Conservation (phyloP, 2,113 vertebrate species). For the Tragelaphus buxtoni region DNA sequence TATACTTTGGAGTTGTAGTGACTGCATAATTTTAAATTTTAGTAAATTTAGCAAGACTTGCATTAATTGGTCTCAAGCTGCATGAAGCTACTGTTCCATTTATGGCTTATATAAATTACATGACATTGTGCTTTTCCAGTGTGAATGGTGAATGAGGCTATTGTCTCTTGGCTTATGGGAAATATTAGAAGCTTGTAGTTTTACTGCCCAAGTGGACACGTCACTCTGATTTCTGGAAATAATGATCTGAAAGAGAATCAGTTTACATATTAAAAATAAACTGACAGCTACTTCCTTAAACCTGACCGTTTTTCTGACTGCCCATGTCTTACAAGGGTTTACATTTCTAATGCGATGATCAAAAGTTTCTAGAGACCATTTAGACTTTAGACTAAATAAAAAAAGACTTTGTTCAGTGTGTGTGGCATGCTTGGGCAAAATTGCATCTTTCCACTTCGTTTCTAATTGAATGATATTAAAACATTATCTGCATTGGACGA, state of each 20-base stretch:
- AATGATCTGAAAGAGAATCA: conserved; percentile 60
- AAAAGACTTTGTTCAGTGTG: conserved; percentile 17
- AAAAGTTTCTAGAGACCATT: background rate
- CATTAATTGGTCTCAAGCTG: conserved; percentile 58
- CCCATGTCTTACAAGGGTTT: conserved; percentile 28
- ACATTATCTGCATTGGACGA: background rate
- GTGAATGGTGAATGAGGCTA: conserved; percentile 83
- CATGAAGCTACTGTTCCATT: conserved; percentile 77
- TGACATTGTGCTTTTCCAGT: conserved; percentile 77
- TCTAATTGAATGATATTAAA: conserved; percentile 1
- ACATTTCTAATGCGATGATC: background rate
- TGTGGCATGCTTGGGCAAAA: conserved; percentile 20
- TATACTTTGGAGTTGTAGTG: background rate
- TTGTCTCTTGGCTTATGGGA: conserved; percentile 79
- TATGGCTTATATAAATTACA: conserved; percentile 83
- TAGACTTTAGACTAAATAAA: conserved; percentile 44
- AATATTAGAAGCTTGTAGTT: conserved; percentile 71
- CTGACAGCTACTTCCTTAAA: background rate
- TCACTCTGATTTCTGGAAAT: conserved; percentile 66
- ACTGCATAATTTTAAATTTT: conserved; percentile 56
- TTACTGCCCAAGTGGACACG: conserved; percentile 61
- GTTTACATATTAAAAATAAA: conserved; percentile 63
- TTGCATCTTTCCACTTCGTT: background rate
- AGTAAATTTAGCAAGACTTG: conserved; percentile 55
- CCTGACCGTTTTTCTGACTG: background rate